A percentile compares a stretch with the other conserved stretches of the same genome.
phyloP scores from a whole-genome alignment of 2,113 vertebrate genomes.

The Thalassoma bifasciatum region DNA sequence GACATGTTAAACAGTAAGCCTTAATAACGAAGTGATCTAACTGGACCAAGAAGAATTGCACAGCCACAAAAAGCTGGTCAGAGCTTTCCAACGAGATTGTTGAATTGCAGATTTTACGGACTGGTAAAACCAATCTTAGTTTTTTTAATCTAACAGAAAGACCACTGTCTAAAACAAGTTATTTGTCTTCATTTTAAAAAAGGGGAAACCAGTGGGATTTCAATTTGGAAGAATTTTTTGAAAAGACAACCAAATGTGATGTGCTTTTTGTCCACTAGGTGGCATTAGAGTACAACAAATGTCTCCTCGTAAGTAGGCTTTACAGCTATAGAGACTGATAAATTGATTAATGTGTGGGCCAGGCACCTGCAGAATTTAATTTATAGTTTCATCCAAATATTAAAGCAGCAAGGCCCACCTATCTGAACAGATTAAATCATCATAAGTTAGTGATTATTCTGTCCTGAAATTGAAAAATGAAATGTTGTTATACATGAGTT shows the following conservation, averaged over 20 bases:
- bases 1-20: not conserved
- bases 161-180: constrained; percentile 4
- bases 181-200: not conserved
- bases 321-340: not conserved
- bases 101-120: not conserved
- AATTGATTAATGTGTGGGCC: constrained; percentile 45
- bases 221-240: not conserved
- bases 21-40: not conserved
- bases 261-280: constrained; percentile 64
- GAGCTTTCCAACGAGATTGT: too few species aligned
- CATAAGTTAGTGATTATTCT: constrained; percentile 4
- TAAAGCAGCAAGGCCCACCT: not conserved
- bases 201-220: not conserved
- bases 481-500: not conserved
- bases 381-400: constrained; percentile 38
- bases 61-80: not conserved
- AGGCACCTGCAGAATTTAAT: constrained; percentile 22
- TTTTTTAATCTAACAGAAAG: constrained; percentile 5
- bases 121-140: not conserved
- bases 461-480: not conserved
- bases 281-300: constrained; percentile 63
- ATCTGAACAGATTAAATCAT: constrained; percentile 23
- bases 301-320: not conserved
- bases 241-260: not conserved
- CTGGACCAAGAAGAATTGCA: constrained; percentile 1